Evolutionary conservation across 2,113 vertebrate species (phyloP).

Genomic region (Notothenia coriiceps): DNA sequence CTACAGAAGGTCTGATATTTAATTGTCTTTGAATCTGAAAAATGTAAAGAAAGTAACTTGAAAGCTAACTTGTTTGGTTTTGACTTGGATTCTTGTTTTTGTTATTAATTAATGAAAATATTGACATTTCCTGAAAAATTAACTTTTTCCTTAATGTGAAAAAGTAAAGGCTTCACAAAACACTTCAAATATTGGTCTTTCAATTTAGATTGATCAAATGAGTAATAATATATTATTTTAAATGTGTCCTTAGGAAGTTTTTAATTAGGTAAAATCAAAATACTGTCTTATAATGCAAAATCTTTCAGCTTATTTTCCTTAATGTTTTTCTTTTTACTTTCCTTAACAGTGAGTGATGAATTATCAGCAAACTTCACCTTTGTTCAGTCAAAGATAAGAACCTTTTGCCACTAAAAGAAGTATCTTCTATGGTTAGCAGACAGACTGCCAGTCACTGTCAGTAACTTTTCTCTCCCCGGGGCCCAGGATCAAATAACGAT

Average conservation of each 20-base stretch:
- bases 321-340: too few relatives aligned
- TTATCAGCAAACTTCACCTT: background rate
- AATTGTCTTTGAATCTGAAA: background rate
- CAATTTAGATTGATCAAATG: background rate
- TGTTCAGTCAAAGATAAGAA: conserved; percentile 21
- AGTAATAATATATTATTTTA: too few relatives aligned
- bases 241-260: too few relatives aligned
- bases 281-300: background rate
- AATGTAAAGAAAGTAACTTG: background rate
- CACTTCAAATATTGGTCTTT: background rate
- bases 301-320: too few relatives aligned
- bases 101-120: too few relatives aligned
- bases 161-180: background rate
- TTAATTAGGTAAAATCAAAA: too few relatives aligned
- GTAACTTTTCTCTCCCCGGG: conserved; percentile 22
- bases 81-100: background rate
- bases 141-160: background rate
- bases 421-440: conserved; percentile 20
- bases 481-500: conserved; percentile 48
- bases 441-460: conserved; percentile 35
- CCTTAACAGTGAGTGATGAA: too few relatives aligned
- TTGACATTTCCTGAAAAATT: too few relatives aligned
- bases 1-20: background rate
- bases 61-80: background rate
- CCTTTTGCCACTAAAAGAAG: conserved; percentile 15